Base-by-base conservation (phyloP, 2,797 vertebrate genomes). In the Muraenolepis orangiensis region DNA sequence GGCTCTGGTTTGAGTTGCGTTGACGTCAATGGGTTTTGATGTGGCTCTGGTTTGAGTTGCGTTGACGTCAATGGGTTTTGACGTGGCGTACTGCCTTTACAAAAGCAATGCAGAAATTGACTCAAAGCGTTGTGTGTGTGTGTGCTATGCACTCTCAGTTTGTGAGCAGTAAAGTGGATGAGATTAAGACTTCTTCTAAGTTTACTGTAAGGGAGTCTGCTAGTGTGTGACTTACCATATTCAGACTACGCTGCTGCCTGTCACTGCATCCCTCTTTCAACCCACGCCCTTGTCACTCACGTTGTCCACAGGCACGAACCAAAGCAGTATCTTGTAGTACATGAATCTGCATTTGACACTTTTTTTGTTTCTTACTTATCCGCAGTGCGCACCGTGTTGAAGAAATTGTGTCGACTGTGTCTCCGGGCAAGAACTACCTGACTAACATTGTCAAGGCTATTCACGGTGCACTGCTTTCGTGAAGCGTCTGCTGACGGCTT, bases 381-480 rank as follows among this genome's bases (percentile, higher is more conserved):
- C 78, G 20, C 82, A 95, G 94, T 74, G 78, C 86, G 23, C 81
- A 88, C 14, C 89, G 93, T 81, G 83, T 95, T 12, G 81, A 93
- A 67, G 87, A 91, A 18, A 85, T 92, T 0, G 61, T 94, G 46
- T 76, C 84, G 0, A 89, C 87, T 0, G 80, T 91, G 72, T 83
- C 71, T 80, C 93, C 93, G 16, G 72, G 30, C 46, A 91, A 80
- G 38, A 90, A 91, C 30, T 80, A 91, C 70, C 71, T 95, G 78
- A 94, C 93, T 0, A 90, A 85, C 76, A 88, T 90, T 8, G 67
- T 94, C 68, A 92, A 85, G 77, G 93, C 77, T 71, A 91, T 94
- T 70, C 85, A 94, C 30, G 68, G 85, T 1, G 71, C 78, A 51
- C 76, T 94, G 0, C 87, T 93, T 32, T 69, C 61, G n/a, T 92